Percentiles rank a stretch among this genome's conserved stretches.
These are phyloP conservation scores for Vireo griseus DNA, from an alignment of 2,797 vertebrate genomes.

Conservation along the genomic window DNA sequence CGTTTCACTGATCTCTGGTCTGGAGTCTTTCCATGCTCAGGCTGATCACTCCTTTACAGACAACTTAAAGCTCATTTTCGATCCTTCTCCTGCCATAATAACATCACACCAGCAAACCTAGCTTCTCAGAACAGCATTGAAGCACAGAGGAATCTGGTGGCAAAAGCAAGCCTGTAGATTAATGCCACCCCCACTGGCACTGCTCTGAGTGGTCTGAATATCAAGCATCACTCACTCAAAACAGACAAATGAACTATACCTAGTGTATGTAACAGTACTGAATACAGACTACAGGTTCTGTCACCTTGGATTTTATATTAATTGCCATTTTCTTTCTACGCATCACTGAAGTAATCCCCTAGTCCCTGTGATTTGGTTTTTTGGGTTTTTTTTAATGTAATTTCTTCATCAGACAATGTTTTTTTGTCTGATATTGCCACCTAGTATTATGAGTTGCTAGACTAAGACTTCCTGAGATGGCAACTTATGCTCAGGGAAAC, in stretches of 20 bases:
- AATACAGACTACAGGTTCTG: background rate
- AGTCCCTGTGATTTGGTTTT: background rate
- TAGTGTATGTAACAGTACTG: background rate
- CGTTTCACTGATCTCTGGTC: background rate
- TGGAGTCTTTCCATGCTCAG: background rate
- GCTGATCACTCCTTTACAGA: background rate
- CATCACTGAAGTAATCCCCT: background rate
- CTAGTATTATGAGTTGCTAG: background rate
- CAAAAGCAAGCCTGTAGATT: background rate
- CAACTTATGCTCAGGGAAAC: background rate
- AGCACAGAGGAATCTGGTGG: fast-evolving
- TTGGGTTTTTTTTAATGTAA: background rate
- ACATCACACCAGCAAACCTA: background rate
- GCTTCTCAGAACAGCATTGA: background rate
- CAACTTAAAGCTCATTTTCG: background rate
- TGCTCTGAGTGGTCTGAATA: background rate
- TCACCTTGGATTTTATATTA: background rate
- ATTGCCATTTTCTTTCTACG: background rate
- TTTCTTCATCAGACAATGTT: background rate
- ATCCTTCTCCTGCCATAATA: background rate
- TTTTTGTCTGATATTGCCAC: background rate
- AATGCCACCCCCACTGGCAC: background rate
- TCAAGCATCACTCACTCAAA: background rate
- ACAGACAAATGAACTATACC: background rate
- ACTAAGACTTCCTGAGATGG: background rate